A percentile compares a stretch with the other conserved stretches of the same genome.
Conservation (phyloP, 1,140 invertebrate genomes). For the Onthophagus taurus region DNA sequence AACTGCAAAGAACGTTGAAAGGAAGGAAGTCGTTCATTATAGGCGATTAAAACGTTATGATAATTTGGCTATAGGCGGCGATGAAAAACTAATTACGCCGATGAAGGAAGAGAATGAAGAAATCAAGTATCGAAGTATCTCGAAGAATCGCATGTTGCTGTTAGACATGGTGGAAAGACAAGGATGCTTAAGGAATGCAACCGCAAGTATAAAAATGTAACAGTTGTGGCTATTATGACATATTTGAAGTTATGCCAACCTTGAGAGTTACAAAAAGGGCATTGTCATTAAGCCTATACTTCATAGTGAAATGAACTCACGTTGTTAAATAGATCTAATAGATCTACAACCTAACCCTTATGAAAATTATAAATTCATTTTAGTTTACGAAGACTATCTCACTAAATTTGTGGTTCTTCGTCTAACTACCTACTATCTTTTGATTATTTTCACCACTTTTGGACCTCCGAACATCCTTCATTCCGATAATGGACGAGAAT, state of each 20-base stretch:
- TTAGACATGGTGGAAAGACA: slow-evolving; percentile 22
- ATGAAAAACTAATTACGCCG: too few species aligned
- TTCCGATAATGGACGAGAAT: slow-evolving; percentile 37
- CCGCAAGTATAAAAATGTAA: slow-evolving; percentile 21
- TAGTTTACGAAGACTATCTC: too few species aligned
- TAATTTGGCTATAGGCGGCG: slow-evolving; percentile 10
- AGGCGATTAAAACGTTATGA: slow-evolving; percentile 5
- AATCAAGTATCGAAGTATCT: slow-evolving; percentile 21
- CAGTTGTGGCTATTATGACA: slow-evolving; percentile 19
- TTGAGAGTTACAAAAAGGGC: slow-evolving; percentile 25
- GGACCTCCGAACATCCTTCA: slow-evolving; percentile 36
- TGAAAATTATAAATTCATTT: too few species aligned
- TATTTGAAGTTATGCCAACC: slow-evolving; percentile 22
- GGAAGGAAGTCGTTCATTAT: not conserved
- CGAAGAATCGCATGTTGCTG: slow-evolving; percentile 16
- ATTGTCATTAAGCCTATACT: slow-evolving; percentile 29
- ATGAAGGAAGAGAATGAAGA: slow-evolving; percentile 12
- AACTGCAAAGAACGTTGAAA: slow-evolving; percentile 3
- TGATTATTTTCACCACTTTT: too few species aligned
- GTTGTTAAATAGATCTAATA: too few species aligned
- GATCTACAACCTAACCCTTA: too few species aligned
- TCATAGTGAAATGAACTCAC: slow-evolving; percentile 25
- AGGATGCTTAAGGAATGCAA: slow-evolving; percentile 18
- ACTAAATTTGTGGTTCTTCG: too few species aligned
- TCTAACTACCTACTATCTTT: too few species aligned